phyloP scores from a whole-genome alignment of 2,113 vertebrate species.

The Calyptomena viridis region DNA sequence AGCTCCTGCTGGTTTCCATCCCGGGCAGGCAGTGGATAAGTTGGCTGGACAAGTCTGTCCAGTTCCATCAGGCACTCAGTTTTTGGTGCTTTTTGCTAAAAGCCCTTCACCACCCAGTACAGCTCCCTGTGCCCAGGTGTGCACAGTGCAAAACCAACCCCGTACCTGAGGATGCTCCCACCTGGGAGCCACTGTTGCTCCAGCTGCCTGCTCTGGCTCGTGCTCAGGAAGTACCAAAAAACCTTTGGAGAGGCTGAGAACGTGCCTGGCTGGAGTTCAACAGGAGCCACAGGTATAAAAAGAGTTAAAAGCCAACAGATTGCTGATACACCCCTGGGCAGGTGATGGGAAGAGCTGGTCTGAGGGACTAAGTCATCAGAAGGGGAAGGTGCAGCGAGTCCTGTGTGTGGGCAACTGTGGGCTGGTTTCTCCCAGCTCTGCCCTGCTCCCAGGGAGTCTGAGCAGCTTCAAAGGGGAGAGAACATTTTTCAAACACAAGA shows the following conservation, averaged over 20 bases:
- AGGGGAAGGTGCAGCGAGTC: background rate
- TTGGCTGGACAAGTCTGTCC: background rate
- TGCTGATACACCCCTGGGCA: background rate
- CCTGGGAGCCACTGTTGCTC: fast-evolving
- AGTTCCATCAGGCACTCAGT: background rate
- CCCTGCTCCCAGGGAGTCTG: background rate
- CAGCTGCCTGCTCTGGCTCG: background rate
- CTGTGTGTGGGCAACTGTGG: background rate
- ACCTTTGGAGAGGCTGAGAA: background rate
- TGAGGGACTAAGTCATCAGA: background rate
- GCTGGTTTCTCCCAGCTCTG: background rate
- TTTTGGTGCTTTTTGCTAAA: background rate
- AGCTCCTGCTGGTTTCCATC: background rate
- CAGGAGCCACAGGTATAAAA: background rate
- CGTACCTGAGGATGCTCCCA: background rate
- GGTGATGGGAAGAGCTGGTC: background rate
- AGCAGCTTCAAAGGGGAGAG: background rate
- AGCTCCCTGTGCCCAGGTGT: background rate
- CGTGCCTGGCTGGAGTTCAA: background rate
- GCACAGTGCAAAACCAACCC: background rate
- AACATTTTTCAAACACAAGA: background rate
- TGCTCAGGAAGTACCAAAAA: background rate
- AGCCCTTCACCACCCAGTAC: background rate
- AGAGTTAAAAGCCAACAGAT: background rate
- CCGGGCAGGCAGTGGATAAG: background rate